These are phyloP conservation scores for Thysanoteuthis rhombus DNA, from an alignment of 2,888 invertebrate species.

Conservation along the genomic window DNA sequence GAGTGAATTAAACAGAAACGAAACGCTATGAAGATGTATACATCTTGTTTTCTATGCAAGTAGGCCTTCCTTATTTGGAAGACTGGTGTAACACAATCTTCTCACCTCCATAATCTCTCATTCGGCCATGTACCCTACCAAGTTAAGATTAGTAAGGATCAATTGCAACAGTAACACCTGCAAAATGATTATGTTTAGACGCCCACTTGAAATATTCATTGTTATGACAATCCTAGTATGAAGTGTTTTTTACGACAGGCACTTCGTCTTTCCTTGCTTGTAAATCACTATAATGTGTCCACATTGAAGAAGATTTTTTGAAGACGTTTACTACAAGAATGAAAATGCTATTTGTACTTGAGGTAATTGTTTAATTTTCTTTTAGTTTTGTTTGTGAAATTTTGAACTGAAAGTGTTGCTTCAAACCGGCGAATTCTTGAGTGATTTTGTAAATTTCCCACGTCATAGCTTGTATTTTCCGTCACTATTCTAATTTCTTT, in stretches of 20 bases:
- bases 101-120: not conserved
- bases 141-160: not conserved
- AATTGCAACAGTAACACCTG: not conserved
- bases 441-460: too few species aligned
- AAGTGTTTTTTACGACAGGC: not conserved
- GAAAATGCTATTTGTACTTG: not conserved
- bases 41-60: too few species aligned
- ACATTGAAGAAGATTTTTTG: not conserved
- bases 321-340: not conserved
- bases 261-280: not conserved
- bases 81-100: not conserved
- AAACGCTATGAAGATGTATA: too few species aligned
- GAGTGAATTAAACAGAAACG: too few species aligned
- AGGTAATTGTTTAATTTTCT: not conserved
- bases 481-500: too few species aligned
- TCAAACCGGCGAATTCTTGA: too few species aligned
- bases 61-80: too few species aligned
- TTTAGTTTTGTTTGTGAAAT: not conserved
- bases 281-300: not conserved
- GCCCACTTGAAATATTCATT: not conserved
- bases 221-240: not conserved
- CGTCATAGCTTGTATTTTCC: too few species aligned
- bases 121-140: not conserved
- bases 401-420: not conserved
- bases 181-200: not conserved